These are phyloP conservation scores for Neuroscelio doddi DNA, from an alignment of 2,888 invertebrate genomes.

Conservation along the genomic window DNA sequence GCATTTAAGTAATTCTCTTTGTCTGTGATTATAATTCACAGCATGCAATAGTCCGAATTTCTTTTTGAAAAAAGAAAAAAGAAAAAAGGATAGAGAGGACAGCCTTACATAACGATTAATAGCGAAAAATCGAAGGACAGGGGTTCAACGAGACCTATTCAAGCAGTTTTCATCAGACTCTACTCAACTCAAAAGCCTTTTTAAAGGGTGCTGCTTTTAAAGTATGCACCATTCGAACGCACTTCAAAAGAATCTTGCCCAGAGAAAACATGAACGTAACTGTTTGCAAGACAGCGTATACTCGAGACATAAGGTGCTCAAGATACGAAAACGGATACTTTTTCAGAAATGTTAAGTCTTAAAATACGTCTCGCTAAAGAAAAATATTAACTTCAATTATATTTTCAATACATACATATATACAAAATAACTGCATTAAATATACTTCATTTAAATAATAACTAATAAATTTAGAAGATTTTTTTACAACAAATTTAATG, in stretches of 20 bases:
- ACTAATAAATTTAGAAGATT: too few relatives aligned
- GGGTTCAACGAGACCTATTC: conserved; percentile 35
- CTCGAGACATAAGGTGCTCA: conserved; percentile 27
- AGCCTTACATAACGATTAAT: conserved; percentile 15
- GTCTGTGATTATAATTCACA: too few relatives aligned
- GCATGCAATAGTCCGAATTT: too few relatives aligned
- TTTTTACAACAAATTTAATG: too few relatives aligned
- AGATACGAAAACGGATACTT: conserved; percentile 7
- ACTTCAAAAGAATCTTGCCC: conserved; percentile 38
- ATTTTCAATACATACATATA: too few relatives aligned
- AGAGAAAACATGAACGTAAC: conserved; percentile 41
- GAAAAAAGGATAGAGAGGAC: too few relatives aligned
- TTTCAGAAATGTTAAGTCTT: conserved; percentile 10
- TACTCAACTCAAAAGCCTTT: conserved; percentile 32
- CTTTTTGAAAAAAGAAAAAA: too few relatives aligned
- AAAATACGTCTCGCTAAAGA: too few relatives aligned
- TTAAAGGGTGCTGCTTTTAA: conserved; percentile 30
- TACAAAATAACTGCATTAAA: too few relatives aligned
- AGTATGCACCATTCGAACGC: conserved; percentile 29
- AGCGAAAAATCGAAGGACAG: conserved; percentile 35
- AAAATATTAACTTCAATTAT: too few relatives aligned
- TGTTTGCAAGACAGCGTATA: conserved; percentile 30
- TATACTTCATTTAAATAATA: too few relatives aligned
- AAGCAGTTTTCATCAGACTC: conserved; percentile 39
- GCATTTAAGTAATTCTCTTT: too few relatives aligned